Evolutionary conservation across 2,113 vertebrate species (phyloP).

Genomic region (Andinoacara biseriatus): DNA sequence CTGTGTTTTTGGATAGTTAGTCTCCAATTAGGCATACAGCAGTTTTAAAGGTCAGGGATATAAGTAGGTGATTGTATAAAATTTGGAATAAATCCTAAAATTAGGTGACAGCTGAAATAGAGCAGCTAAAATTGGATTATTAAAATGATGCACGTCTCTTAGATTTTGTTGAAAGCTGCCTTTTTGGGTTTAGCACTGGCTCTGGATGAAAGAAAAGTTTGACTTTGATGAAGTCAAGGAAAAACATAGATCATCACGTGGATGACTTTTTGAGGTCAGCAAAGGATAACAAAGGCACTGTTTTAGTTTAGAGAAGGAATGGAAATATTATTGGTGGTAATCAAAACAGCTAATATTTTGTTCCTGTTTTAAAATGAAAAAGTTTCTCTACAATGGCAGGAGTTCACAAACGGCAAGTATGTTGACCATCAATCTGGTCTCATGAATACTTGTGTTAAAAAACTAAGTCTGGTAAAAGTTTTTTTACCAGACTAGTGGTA

Average conservation of each 20-base stretch:
- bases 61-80: background rate
- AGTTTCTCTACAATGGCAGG: background rate
- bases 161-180: conserved; percentile 36
- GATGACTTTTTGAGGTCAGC: conserved; percentile 52
- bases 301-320: background rate
- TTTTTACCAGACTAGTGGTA: no score
- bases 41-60: conserved; percentile 3
- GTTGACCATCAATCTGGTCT: background rate
- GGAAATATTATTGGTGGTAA: background rate
- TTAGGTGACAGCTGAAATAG: conserved; percentile 16
- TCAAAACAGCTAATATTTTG: background rate
- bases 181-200: background rate
- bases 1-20: background rate
- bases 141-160: conserved; percentile 23
- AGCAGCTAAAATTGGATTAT: conserved; percentile 51
- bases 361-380: background rate
- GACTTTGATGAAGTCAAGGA: conserved; percentile 37
- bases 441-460: no score
- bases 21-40: background rate
- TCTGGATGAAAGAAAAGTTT: conserved; percentile 22
- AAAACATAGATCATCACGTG: conserved; percentile 48
- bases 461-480: no score
- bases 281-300: conserved; percentile 28
- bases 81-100: conserved; percentile 33
- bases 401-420: background rate